These are phyloP conservation scores for Leptinotarsa lineolata DNA, from an alignment of 1,140 invertebrate genomes.

Conservation along the genomic window DNA sequence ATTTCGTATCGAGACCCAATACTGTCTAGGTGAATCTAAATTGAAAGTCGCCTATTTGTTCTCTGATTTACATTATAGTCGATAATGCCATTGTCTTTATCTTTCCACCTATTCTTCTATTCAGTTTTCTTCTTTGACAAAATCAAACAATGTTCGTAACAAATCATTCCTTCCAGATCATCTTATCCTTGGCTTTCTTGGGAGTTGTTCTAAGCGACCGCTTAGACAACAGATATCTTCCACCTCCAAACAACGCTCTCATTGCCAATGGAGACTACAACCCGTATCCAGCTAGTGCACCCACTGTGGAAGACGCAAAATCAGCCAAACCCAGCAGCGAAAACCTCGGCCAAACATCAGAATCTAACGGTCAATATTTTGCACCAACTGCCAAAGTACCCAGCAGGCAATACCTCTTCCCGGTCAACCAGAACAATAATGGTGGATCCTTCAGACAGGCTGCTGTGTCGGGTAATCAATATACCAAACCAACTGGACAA, in stretches of 20 bases:
- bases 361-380: neutral
- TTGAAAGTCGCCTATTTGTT: too few species aligned
- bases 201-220: constrained; percentile 32
- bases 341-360: neutral
- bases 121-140: too few species aligned
- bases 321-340: neutral
- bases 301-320: neutral
- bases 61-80: too few species aligned
- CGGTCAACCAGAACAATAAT: neutral
- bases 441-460: neutral
- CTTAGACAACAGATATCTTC: constrained; percentile 37
- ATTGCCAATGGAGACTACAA: neutral
- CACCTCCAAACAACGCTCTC: neutral
- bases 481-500: neutral
- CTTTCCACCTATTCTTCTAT: too few species aligned
- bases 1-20: too few species aligned
- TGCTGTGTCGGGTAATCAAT: neutral
- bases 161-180: constrained; percentile 11
- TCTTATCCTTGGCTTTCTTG: constrained; percentile 29
- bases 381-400: neutral
- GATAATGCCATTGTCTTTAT: too few species aligned
- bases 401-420: neutral
- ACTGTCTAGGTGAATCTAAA: too few species aligned
- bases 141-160: too few species aligned
- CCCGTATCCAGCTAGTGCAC: neutral